Conservation (phyloP, 2,888 invertebrate genomes). For the Xanthia icteritia region DNA sequence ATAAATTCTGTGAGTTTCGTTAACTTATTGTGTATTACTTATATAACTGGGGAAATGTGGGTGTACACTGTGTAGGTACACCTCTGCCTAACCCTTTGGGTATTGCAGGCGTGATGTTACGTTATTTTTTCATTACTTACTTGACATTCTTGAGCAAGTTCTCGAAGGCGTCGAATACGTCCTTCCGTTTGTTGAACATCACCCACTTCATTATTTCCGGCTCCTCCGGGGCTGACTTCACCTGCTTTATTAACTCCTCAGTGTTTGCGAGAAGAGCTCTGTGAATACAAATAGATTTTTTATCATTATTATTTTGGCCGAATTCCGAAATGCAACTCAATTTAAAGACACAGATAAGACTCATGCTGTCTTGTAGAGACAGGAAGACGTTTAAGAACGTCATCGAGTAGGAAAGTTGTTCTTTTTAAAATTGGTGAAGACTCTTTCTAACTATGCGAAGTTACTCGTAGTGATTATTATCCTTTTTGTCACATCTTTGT, state of each 20-base stretch:
- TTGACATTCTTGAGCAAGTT: constrained; percentile 76
- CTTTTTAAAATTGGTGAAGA: background rate
- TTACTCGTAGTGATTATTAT: background rate
- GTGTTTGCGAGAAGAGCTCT: constrained; percentile 77
- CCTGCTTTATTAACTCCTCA: constrained; percentile 77
- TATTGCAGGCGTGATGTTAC: no score
- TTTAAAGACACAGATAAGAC: background rate
- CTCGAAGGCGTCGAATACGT: constrained; percentile 79
- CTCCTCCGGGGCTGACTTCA: constrained; percentile 68
- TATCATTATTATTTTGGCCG: background rate
- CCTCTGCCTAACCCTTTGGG: no score
- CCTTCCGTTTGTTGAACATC: constrained; percentile 74
- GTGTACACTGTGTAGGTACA: no score
- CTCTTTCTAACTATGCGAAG: background rate
- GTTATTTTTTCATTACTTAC: constrained; percentile 64
- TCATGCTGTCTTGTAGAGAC: background rate
- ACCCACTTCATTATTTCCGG: constrained; percentile 81
- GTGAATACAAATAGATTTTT: constrained; percentile 5
- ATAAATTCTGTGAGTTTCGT: no score
- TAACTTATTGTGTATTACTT: constrained; percentile 32
- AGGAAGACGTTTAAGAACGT: background rate
- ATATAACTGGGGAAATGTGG: constrained; percentile 58
- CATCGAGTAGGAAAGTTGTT: background rate
- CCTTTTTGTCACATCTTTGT: background rate
- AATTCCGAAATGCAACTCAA: background rate